phyloP scores from a whole-genome alignment of 1,140 invertebrate species.

The Planococcus citri region DNA sequence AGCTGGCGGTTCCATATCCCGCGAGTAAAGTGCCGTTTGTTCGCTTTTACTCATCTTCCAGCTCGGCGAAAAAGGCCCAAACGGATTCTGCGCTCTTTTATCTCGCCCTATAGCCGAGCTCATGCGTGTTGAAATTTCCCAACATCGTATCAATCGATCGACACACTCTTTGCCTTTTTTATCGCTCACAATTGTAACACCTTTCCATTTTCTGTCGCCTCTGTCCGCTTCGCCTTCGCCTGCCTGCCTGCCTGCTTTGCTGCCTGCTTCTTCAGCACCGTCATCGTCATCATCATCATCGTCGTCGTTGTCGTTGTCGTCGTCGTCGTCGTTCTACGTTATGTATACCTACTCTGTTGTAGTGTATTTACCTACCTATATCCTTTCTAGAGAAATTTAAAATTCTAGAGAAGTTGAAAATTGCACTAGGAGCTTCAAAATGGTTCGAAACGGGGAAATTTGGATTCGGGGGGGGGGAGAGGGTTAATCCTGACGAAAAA shows the following conservation, averaged over 20 bases:
- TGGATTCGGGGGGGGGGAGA: no score
- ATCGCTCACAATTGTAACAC: constrained; percentile 14
- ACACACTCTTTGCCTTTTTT: constrained; percentile 7
- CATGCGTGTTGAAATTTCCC: constrained; percentile 12
- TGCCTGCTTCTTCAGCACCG: not conserved
- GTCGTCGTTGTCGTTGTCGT: no score
- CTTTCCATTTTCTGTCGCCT: constrained; percentile 16
- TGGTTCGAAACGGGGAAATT: no score
- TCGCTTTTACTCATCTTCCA: constrained; percentile 10
- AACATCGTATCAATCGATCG: constrained; percentile 17
- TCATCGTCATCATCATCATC: no score
- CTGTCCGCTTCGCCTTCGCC: not conserved
- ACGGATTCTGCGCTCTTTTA: constrained; percentile 15
- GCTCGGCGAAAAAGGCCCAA: constrained; percentile 4
- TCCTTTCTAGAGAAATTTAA: no score
- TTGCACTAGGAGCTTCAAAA: no score
- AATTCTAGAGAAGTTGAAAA: no score
- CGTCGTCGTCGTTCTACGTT: no score
- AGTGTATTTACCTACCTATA: no score
- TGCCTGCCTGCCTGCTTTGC: not conserved
- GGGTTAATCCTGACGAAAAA: no score
- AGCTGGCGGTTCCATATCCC: constrained; percentile 12
- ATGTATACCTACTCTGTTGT: no score
- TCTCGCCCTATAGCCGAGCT: not conserved
- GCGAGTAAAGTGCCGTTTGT: constrained; percentile 7